A percentile compares a stretch with the other conserved stretches of the same genome.
These are phyloP conservation scores for Macrotrachela quadricornifera DNA, from an alignment of 1,140 invertebrate genomes.

Conservation along the genomic window DNA sequence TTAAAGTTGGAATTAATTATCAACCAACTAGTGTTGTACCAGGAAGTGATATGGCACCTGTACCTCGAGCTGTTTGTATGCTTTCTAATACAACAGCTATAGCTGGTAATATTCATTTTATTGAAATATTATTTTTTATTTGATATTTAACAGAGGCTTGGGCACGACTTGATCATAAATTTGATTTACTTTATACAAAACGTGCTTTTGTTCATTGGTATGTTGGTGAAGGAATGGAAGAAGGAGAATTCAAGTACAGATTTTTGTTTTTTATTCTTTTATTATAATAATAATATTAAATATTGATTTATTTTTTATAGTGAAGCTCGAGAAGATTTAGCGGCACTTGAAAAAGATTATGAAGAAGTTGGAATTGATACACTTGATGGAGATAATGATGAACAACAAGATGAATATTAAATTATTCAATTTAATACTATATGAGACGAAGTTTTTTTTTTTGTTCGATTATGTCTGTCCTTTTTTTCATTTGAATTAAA, in stretches of 20 bases:
- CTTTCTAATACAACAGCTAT: conserved; percentile 54
- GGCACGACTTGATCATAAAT: conserved; percentile 46
- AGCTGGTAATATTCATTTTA: conserved; percentile 22
- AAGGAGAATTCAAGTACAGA: conserved; percentile 36
- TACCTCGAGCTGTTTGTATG: conserved; percentile 63
- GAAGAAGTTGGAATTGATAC: conserved; percentile 56
- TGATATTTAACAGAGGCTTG: conserved; percentile 37
- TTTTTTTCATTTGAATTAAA: too few relatives aligned
- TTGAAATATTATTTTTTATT: background rate
- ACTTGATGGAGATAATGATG: conserved; percentile 36
- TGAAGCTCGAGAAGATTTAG: conserved; percentile 62
- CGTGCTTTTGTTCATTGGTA: conserved; percentile 30
- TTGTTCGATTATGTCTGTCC: too few relatives aligned
- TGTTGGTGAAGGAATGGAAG: conserved; percentile 34
- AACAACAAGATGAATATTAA: too few relatives aligned
- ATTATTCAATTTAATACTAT: too few relatives aligned
- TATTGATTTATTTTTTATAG: too few relatives aligned
- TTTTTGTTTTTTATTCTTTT: conserved; percentile 57
- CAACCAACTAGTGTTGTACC: conserved; percentile 45
- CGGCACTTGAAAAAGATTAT: conserved; percentile 60
- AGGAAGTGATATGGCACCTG: conserved; percentile 59
- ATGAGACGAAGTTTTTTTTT: too few relatives aligned
- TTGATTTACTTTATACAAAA: conserved; percentile 58
- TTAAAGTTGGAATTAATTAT: conserved; percentile 16
- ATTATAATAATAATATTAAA: conserved; percentile 20